Conservation (phyloP, 2,797 vertebrate species). For the Adelosebastes latens region DNA sequence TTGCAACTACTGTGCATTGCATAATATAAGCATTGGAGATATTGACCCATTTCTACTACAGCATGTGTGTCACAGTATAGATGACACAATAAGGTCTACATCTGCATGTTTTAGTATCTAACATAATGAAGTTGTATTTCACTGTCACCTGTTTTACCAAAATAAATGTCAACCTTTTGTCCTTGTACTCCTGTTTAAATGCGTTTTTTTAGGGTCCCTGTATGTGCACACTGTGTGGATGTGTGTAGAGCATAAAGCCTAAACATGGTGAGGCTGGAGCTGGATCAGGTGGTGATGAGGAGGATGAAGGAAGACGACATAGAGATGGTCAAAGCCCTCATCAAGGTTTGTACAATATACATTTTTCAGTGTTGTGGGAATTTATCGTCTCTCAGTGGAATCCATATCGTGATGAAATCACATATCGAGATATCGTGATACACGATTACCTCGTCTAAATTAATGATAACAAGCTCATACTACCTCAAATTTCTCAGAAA, state of each 20-base stretch:
- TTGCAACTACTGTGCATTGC: conserved; percentile 2
- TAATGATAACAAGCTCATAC: too few species aligned
- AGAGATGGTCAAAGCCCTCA: conserved; percentile 87
- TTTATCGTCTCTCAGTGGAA: background rate
- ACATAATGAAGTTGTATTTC: background rate
- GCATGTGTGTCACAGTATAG: background rate
- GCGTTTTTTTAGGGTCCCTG: conserved; percentile 26
- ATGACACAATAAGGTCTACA: background rate
- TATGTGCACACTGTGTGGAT: conserved; percentile 26
- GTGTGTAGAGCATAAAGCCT: conserved; percentile 20
- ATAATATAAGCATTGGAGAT: background rate
- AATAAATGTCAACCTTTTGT: background rate
- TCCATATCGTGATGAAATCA: too few species aligned
- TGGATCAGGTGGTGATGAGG: conserved; percentile 81
- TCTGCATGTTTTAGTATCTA: background rate
- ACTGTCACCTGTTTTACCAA: background rate
- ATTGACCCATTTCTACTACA: background rate
- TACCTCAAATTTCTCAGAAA: too few species aligned
- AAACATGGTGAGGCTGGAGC: conserved; percentile 83
- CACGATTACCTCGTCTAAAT: too few species aligned
- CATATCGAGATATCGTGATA: too few species aligned
- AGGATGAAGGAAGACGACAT: conserved; percentile 91
- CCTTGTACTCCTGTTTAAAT: background rate
- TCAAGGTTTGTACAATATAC: conserved; percentile 82
- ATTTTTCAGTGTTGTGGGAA: background rate